A percentile compares a stretch with the other conserved stretches of the same genome.
phyloP scores from a whole-genome alignment of 2,113 vertebrate species.

The Chloebia gouldiae region DNA sequence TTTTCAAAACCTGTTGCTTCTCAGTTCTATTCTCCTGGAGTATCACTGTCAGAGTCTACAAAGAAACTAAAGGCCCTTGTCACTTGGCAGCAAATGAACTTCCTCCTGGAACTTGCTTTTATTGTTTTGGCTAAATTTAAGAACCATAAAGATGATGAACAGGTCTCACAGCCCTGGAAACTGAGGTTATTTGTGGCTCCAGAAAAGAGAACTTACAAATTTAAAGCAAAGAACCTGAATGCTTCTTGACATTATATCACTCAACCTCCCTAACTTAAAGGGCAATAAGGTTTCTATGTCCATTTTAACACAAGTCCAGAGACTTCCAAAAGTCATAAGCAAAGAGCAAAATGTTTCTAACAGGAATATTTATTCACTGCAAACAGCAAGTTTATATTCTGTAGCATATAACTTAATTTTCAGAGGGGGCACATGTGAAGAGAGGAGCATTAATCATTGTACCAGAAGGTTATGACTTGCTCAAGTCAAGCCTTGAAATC shows the following conservation, averaged over 20 bases:
- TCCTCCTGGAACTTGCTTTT: background rate
- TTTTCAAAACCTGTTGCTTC: background rate
- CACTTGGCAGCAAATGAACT: background rate
- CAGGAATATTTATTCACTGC: background rate
- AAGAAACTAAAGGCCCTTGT: background rate
- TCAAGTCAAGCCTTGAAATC: background rate
- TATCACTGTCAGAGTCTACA: background rate
- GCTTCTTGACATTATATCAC: background rate
- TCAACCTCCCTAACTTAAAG: background rate
- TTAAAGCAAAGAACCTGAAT: background rate
- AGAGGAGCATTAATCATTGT: background rate
- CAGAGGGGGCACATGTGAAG: background rate
- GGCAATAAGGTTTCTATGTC: background rate
- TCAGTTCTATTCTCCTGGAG: background rate
- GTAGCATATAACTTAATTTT: background rate
- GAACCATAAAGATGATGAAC: background rate
- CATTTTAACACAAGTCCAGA: background rate
- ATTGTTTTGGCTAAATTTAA: conserved; percentile 16
- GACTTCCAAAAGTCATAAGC: background rate
- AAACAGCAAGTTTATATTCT: background rate
- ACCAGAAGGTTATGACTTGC: background rate
- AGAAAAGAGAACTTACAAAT: background rate
- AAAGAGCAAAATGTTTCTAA: background rate
- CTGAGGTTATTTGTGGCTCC: background rate
- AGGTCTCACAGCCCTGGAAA: background rate